Evolutionary conservation across 2,113 vertebrate species (phyloP).

Genomic region (Merops nubicus): DNA sequence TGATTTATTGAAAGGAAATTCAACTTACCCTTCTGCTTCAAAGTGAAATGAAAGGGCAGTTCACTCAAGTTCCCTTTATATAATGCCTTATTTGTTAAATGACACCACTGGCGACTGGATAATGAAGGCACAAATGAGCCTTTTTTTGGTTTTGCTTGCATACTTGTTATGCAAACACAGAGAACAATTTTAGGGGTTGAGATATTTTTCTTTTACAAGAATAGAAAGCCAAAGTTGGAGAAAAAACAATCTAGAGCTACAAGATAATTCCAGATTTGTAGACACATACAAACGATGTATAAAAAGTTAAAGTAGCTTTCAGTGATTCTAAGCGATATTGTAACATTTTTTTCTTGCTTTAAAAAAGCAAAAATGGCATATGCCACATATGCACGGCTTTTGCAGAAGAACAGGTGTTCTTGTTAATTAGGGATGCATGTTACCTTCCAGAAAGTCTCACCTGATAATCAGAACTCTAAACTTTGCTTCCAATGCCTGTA

Average conservation of each 20-base stretch:
- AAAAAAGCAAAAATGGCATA: background rate
- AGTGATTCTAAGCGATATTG: background rate
- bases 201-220: background rate
- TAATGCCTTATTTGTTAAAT: background rate
- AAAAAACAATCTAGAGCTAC: background rate
- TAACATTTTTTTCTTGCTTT: background rate
- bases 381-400: background rate
- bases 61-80: conserved; percentile 15
- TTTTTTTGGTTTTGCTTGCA: background rate
- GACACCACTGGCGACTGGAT: background rate
- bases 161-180: background rate
- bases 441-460: background rate
- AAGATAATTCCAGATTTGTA: background rate
- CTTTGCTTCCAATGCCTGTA: background rate
- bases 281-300: background rate
- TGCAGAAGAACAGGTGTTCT: background rate
- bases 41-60: background rate
- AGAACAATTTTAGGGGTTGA: background rate
- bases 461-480: background rate
- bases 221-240: background rate
- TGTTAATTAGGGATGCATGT: background rate
- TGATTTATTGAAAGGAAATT: conserved; percentile 33
- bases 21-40: conserved; percentile 43
- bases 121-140: background rate
- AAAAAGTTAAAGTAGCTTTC: background rate